Percentiles rank a stretch among this genome's conserved stretches.
These are phyloP conservation scores for Drosophila pseudotakahashii DNA, from an alignment of 2,888 invertebrate species.

Conservation along the genomic window DNA sequence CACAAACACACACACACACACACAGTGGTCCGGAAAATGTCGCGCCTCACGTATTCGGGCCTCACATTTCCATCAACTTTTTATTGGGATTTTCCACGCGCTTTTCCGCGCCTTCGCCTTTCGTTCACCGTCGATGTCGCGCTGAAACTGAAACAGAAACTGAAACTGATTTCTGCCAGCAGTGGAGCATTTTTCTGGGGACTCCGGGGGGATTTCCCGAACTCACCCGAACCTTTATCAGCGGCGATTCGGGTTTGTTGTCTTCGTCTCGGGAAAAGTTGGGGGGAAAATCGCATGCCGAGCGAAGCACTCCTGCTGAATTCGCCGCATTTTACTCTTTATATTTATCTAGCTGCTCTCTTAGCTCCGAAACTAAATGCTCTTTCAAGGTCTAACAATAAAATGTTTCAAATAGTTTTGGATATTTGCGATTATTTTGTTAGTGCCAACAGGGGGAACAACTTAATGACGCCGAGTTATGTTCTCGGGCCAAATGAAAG, in stretches of 20 bases:
- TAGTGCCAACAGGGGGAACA: constrained; percentile 7
- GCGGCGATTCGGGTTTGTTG: background rate
- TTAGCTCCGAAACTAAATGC: constrained; percentile 1
- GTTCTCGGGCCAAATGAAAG: constrained; percentile 1
- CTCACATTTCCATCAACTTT: constrained; percentile 49
- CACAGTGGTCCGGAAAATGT: constrained; percentile 26
- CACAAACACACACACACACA: constrained; percentile 10
- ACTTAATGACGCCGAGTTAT: constrained; percentile 31
- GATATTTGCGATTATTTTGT: constrained; percentile 30
- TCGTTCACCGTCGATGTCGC: constrained; percentile 71
- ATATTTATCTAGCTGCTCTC: constrained; percentile 3
- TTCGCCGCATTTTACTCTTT: constrained; percentile 37
- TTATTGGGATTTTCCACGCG: constrained; percentile 26
- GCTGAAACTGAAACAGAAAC: constrained; percentile 70
- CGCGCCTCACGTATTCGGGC: constrained; percentile 45
- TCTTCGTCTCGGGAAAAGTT: constrained; percentile 16
- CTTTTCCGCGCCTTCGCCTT: constrained; percentile 51
- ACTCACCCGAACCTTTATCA: constrained; percentile 35
- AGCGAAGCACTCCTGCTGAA: constrained; percentile 4
- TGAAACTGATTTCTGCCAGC: constrained; percentile 55
- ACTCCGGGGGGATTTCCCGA: constrained; percentile 37
- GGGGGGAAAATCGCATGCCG: constrained; percentile 5
- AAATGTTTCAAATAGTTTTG: constrained; percentile 35
- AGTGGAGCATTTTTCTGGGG: constrained; percentile 17
- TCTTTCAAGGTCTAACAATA: constrained; percentile 45